Evolutionary conservation across 2,113 vertebrate genomes (phyloP).

Genomic region (Neolamprologus toae): DNA sequence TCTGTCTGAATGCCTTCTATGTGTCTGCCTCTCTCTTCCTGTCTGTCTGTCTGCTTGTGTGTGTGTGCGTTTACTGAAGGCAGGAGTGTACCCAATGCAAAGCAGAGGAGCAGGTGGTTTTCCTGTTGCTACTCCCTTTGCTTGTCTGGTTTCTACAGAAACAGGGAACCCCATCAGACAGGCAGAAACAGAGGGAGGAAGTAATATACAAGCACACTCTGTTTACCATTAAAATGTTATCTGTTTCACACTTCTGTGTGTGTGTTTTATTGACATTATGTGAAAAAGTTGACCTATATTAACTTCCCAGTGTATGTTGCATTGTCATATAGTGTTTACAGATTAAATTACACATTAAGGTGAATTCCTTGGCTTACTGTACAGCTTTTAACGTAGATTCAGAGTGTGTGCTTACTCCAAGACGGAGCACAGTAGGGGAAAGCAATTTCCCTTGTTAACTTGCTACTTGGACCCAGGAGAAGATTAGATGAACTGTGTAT

Average conservation of each 20-base stretch:
- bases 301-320: neutral
- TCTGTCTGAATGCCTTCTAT: neutral
- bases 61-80: neutral
- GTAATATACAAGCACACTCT: neutral
- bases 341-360: neutral
- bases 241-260: neutral
- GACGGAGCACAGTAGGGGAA: neutral
- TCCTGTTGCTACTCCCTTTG: neutral
- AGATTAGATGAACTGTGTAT: neutral
- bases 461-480: neutral
- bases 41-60: neutral
- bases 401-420: neutral
- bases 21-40: neutral
- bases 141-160: neutral
- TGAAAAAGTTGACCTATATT: neutral
- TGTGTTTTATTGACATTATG: neutral
- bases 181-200: neutral
- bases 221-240: neutral
- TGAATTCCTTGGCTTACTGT: neutral
- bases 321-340: neutral
- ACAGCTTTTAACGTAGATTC: neutral
- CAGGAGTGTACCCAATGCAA: conserved; percentile 4
- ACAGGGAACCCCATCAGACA: neutral
- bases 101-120: conserved; percentile 33
- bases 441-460: neutral